Percentiles rank a stretch among this genome's conserved stretches.
phyloP scores from a whole-genome alignment of 1,140 invertebrate species.

The Nasonia longicornis region DNA sequence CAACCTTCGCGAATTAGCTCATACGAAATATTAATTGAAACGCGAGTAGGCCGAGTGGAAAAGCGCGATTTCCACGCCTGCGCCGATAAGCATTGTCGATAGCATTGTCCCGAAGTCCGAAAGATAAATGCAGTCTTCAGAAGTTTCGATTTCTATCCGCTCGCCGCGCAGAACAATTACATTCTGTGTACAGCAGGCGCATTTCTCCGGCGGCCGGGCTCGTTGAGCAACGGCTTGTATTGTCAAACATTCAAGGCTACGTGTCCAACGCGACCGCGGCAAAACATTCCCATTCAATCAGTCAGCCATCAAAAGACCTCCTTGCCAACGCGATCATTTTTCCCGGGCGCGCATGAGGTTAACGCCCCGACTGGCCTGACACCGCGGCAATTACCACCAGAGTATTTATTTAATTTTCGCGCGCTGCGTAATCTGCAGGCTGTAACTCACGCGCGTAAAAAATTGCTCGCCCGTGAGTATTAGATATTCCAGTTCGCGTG shows the following conservation, averaged over 20 bases:
- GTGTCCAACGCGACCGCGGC: background rate
- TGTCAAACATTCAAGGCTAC: slow-evolving; percentile 31
- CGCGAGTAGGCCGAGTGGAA: background rate
- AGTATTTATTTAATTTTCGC: background rate
- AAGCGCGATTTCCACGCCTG: background rate
- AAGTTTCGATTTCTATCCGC: slow-evolving; percentile 11
- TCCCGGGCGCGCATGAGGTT: too few relatives aligned
- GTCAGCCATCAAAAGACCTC: slow-evolving; percentile 3
- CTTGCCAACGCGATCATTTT: background rate
- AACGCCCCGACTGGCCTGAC: background rate
- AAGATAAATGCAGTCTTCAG: slow-evolving; percentile 26
- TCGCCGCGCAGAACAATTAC: slow-evolving; percentile 16
- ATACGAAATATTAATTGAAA: background rate
- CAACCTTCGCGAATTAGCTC: background rate
- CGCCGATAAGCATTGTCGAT: background rate
- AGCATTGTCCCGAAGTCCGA: slow-evolving; percentile 4
- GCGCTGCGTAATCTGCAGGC: too few relatives aligned
- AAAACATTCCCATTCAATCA: slow-evolving; percentile 23
- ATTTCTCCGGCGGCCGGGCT: background rate
- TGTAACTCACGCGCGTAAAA: too few relatives aligned
- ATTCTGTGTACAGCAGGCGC: slow-evolving; percentile 18
- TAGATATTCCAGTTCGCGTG: too few relatives aligned
- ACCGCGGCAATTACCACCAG: background rate
- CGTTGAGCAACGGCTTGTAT: background rate
- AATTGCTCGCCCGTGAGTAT: background rate